Evolutionary conservation across 2,113 vertebrate genomes (phyloP).

Genomic region (Sorex araneus): DNA sequence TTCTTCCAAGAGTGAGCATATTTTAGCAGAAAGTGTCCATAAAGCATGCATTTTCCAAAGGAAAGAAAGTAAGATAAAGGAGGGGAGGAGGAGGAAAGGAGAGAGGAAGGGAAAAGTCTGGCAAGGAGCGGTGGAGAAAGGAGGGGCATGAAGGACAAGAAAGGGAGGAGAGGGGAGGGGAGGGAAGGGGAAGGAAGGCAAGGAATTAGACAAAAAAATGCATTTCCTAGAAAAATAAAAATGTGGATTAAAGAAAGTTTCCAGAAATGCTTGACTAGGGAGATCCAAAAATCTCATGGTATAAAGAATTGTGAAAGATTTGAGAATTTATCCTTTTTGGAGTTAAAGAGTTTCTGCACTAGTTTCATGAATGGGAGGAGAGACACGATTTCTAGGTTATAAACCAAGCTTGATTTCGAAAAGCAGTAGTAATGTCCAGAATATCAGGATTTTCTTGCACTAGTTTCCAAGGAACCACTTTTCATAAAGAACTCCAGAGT

Average conservation of each 20-base stretch:
- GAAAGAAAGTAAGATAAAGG: background rate
- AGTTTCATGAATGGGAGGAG: background rate
- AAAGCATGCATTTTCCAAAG: background rate
- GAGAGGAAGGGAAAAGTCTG: no score
- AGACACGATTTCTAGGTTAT: background rate
- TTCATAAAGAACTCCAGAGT: background rate
- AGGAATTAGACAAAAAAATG: background rate
- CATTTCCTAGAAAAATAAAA: background rate
- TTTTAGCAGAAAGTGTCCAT: background rate
- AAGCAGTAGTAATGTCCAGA: background rate
- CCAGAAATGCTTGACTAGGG: background rate
- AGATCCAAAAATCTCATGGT: background rate
- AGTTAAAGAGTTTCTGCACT: background rate
- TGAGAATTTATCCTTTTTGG: background rate
- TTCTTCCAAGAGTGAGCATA: background rate
- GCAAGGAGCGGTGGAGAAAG: no score
- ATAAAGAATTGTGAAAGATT: background rate
- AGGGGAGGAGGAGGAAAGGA: no score
- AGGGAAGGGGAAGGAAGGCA: background rate
- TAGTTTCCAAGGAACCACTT: background rate
- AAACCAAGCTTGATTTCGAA: background rate
- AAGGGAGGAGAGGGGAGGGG: no score
- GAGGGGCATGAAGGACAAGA: no score
- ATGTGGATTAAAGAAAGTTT: background rate
- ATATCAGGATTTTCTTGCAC: background rate